Conservation (phyloP, 2,797 vertebrate species). For the Aldrovandia affinis region DNA sequence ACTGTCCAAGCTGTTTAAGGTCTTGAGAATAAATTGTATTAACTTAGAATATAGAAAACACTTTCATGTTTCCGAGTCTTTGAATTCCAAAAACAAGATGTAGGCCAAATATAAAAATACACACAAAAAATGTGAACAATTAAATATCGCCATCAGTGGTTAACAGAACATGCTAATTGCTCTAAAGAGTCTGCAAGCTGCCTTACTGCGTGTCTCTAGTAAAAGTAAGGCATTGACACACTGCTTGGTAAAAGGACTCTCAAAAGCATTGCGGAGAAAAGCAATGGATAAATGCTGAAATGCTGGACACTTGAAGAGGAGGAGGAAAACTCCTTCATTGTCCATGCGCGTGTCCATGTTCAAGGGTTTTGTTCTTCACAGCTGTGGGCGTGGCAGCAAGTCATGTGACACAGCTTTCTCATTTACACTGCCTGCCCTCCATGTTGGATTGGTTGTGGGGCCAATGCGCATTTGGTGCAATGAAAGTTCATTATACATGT, state of each 20-base stretch:
- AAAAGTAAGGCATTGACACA: neutral
- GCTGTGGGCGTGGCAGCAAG: neutral
- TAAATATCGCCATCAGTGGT: neutral
- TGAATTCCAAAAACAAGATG: neutral
- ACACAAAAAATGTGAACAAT: neutral
- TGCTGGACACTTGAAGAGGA: neutral
- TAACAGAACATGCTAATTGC: neutral
- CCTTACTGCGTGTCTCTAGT: neutral
- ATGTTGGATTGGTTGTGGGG: neutral
- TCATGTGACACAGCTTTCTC: neutral
- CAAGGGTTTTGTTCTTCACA: conserved; percentile 5
- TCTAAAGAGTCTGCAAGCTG: neutral
- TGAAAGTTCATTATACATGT: neutral
- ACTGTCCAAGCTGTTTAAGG: no score
- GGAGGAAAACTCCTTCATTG: neutral
- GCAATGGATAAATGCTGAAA: neutral
- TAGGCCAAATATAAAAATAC: neutral
- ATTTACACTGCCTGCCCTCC: neutral
- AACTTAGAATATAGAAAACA: neutral
- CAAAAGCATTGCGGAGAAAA: neutral
- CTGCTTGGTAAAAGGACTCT: neutral
- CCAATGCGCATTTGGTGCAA: neutral
- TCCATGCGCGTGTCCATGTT: no score
- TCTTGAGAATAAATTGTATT: no score
- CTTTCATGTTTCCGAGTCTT: neutral